Base-by-base conservation (phyloP, 2,888 invertebrate genomes). In the Rutpela maculata region DNA sequence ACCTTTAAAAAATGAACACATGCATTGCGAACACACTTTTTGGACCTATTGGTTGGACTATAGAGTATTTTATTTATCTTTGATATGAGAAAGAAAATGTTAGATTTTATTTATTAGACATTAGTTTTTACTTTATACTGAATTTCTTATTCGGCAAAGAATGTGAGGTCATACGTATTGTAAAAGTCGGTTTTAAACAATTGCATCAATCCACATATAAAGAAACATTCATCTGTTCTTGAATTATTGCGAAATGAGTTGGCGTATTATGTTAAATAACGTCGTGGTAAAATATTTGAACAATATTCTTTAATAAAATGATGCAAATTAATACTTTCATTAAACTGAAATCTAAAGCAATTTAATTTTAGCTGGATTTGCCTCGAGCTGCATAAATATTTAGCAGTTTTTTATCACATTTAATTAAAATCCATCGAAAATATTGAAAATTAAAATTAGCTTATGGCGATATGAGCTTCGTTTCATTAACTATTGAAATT, bases 381-480 rank as follows among this genome's bases (percentile, higher is more conserved):
- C 72, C 63, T n/a, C 11, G 31, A 55, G 72, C 59, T 50, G 43
- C 63, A 72, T 72, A 63, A 72, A 72, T 72, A 72, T 72, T 72
- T 72, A 63, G 26, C 55, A 22, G 22, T 26, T 72, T 72, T 63
- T 72, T 72, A 31, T 63, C 43, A 63, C 50, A 55, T 63, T 18
- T 59, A 19, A 72, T 72, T 38, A 38, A 63, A 72, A 55, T 43
- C 19, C n/a, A 19, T 6, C 19, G 72, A 22, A 22, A 43, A 63
- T 63, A 72, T 62, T 55, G 72, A 31, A 55, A 63, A n/a, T 26
- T 22, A 11, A n/a, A 22, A 50, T 55, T 26, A n/a, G 17, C 12
- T 5, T 12, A 12, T 7, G 17, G 43, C 19, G 43, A 65, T 38
- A 65, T 19, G 19, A 12, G 65, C 65, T 65, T 65, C 26, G 22